These are phyloP conservation scores for Echeneis naucrates DNA, from an alignment of 2,797 vertebrate genomes.

Conservation along the genomic window DNA sequence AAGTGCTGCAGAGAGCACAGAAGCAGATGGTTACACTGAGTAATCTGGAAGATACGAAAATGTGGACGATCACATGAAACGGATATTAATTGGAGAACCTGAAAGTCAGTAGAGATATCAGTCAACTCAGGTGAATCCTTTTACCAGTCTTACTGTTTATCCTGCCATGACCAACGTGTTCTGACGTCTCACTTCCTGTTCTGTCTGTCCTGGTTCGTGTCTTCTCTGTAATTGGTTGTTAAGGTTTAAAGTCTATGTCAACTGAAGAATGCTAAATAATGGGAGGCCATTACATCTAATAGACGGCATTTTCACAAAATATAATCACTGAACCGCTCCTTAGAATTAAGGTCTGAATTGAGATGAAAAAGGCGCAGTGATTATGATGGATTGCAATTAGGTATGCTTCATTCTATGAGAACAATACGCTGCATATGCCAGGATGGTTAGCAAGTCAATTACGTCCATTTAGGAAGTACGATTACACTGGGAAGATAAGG, in stretches of 20 bases:
- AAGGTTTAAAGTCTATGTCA: slow-evolving; percentile 53
- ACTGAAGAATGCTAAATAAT: slow-evolving; percentile 56
- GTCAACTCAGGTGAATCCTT: slow-evolving; percentile 20
- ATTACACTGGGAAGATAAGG: slow-evolving; percentile 77
- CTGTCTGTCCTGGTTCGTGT: slow-evolving; percentile 25
- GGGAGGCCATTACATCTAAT: slow-evolving; percentile 45
- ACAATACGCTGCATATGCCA: slow-evolving; percentile 69
- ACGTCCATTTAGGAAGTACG: slow-evolving; percentile 71
- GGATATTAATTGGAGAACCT: slow-evolving; percentile 16
- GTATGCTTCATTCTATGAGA: slow-evolving; percentile 61
- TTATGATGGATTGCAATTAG: slow-evolving; percentile 72
- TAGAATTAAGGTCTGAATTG: slow-evolving; percentile 53
- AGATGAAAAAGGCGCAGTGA: slow-evolving; percentile 66
- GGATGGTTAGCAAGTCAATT: slow-evolving; percentile 74
- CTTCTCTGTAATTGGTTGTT: slow-evolving; percentile 49
- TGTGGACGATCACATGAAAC: slow-evolving; percentile 27
- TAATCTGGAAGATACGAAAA: slow-evolving; percentile 32
- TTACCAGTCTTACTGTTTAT: slow-evolving; percentile 38
- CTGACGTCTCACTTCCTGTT: slow-evolving; percentile 20
- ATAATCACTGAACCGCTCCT: slow-evolving; percentile 55
- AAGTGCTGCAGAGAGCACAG: slow-evolving; percentile 22
- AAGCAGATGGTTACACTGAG: slow-evolving; percentile 40
- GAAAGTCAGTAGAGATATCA: slow-evolving; percentile 12
- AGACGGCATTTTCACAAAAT: slow-evolving; percentile 63
- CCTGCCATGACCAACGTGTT: slow-evolving; percentile 9